Base-by-base conservation (phyloP, 2,888 invertebrate genomes). In the Drosophila limbata region DNA sequence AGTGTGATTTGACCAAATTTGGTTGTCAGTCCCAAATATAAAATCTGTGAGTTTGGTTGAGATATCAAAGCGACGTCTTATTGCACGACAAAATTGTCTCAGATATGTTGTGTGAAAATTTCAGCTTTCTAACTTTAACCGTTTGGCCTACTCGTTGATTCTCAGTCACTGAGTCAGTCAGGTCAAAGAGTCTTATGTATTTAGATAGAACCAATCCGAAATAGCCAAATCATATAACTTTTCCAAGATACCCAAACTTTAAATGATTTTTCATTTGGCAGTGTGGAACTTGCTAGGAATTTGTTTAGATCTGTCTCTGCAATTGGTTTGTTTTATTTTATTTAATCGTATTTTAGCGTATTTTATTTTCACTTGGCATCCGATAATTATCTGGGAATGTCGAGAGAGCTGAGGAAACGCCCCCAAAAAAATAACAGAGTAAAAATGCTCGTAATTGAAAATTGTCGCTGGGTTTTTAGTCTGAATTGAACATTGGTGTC, bases 331-430 rank as follows among this genome's bases (percentile, higher is more conserved):
- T 53, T 44, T 21, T 11, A n/a, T n/a, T 19, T 44, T 5, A 39
- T 25, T 47, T n/a, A 9, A 33, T 53, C 35, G 17, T 33, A 45
- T 40, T n/a, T 59, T 50, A 11, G 11, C 15, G 15, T 25, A 19
- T 2, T 19, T 15, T 25, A 13, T 15, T n/a, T 33, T 48, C 56
- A n/a, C 19, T 21, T 28, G 42, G 4, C 53, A 53, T 40, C 28
- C 28, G 59, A 61, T 62, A 28, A 57, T 47, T 59, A 71, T 56
- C 57, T 42, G 45, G n/a, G 44, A 19, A 31, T 39, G 42, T 56
- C 15, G 31, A 21, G 51, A 31, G 4, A 19, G 31, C 31, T n/a
- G 19, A 2, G 21, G 3, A 11, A 65, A 89, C 84, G 84, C 84
- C 84, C 84, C 81, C 57, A 71, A 28, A 28, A 8, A 55, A 45